Conservation (phyloP, 2,888 invertebrate genomes). For the Drosophila antonietae region DNA sequence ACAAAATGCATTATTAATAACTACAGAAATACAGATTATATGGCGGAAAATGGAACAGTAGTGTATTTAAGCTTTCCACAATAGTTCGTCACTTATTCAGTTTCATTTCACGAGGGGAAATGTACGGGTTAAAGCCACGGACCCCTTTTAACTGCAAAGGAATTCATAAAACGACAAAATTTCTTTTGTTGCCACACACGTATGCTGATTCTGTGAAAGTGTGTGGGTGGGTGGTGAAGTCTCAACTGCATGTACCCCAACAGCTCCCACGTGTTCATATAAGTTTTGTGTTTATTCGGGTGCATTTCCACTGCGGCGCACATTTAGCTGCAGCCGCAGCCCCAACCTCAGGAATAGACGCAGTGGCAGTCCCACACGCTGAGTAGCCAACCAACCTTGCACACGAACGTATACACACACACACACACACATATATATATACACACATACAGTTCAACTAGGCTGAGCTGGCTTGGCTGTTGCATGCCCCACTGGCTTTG, state of each 20-base stretch:
- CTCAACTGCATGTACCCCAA: slow-evolving; percentile 15
- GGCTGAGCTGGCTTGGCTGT: slow-evolving; percentile 20
- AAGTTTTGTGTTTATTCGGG: slow-evolving; percentile 77
- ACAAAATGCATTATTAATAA: not conserved
- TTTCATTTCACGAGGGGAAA: slow-evolving; percentile 34
- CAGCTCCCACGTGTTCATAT: slow-evolving; percentile 63
- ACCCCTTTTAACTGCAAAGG: slow-evolving; percentile 49
- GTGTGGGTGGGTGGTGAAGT: not conserved
- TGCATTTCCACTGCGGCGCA: slow-evolving; percentile 77
- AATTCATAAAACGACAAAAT: slow-evolving; percentile 69
- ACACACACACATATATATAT: slow-evolving; percentile 9
- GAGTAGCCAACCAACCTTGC: slow-evolving; percentile 63
- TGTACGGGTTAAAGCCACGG: slow-evolving; percentile 37
- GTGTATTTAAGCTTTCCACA: slow-evolving; percentile 11
- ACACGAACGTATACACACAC: slow-evolving; percentile 7
- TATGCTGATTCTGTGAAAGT: slow-evolving; percentile 23
- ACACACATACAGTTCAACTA: slow-evolving; percentile 23
- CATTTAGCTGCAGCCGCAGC: slow-evolving; percentile 49
- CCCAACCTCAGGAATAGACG: slow-evolving; percentile 29
- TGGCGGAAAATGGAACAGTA: not conserved
- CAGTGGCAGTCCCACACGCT: slow-evolving; percentile 40
- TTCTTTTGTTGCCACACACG: slow-evolving; percentile 68
- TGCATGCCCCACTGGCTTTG: slow-evolving; percentile 58
- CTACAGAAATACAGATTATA: not conserved
- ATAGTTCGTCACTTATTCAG: slow-evolving; percentile 1